Evolutionary conservation across 1,140 invertebrate genomes (phyloP).

Genomic region (Magallana ariakensis): DNA sequence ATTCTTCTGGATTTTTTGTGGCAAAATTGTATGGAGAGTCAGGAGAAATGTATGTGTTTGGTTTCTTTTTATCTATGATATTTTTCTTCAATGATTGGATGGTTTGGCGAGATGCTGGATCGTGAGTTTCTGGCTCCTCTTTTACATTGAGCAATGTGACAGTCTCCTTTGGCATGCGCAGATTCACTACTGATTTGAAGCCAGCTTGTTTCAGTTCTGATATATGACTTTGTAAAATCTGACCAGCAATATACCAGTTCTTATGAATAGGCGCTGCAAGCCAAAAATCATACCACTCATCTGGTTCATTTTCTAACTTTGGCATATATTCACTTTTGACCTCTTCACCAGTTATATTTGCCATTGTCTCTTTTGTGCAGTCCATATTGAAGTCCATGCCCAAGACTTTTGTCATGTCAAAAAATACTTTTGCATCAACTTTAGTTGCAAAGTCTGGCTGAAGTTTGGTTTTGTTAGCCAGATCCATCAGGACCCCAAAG

Average conservation of each 20-base stretch:
- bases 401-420: constrained; percentile 67
- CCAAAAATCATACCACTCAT: constrained; percentile 72
- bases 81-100: constrained; percentile 59
- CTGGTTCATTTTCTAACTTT: constrained; percentile 60
- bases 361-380: constrained; percentile 61
- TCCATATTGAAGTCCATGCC: constrained; percentile 70
- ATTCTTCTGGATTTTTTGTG: constrained; percentile 68
- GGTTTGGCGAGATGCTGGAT: constrained; percentile 60
- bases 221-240: constrained; percentile 67
- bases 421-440: constrained; percentile 63
- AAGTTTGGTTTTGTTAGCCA: constrained; percentile 66
- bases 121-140: constrained; percentile 56
- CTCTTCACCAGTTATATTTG: constrained; percentile 68
- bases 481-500: constrained; percentile 70
- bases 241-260: constrained; percentile 72
- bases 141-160: constrained; percentile 71
- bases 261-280: constrained; percentile 69
- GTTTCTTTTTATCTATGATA: constrained; percentile 62
- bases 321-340: constrained; percentile 60
- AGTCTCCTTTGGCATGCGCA: constrained; percentile 67
- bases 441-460: constrained; percentile 57
- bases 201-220: constrained; percentile 61
- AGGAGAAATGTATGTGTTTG: constrained; percentile 64
- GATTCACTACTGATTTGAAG: constrained; percentile 70
- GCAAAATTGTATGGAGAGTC: constrained; percentile 71